These are phyloP conservation scores for human (Homo sapiens) DNA, from an alignment of 2,113 vertebrate species.

Conservation along the genomic window DNA sequence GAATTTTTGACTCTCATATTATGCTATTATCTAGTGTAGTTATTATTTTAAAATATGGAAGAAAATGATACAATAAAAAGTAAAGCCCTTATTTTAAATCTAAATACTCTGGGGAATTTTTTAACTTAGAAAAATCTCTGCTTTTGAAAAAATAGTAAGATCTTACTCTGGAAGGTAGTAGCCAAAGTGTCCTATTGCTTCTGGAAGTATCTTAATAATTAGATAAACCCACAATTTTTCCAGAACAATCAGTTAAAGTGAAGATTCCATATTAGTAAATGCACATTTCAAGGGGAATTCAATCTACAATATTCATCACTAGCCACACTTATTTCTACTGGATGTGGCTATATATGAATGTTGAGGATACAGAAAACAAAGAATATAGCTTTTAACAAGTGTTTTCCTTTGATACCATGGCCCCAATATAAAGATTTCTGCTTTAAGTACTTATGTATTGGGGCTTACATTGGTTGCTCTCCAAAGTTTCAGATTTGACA, in stretches of 20 bases:
- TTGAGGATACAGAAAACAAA: neutral
- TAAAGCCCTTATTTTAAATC: neutral
- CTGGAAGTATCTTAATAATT: neutral
- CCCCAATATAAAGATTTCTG: neutral
- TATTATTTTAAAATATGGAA: neutral
- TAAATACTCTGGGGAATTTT: neutral
- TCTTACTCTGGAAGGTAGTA: neutral
- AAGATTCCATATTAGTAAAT: neutral
- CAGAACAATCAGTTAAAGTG: neutral
- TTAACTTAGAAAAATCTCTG: neutral
- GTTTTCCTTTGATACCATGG: neutral
- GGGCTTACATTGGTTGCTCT: neutral
- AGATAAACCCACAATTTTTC: neutral
- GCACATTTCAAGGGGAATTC: neutral
- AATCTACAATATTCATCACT: neutral
- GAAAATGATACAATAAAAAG: neutral
- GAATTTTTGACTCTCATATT: neutral
- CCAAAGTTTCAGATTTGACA: neutral
- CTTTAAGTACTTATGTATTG: neutral
- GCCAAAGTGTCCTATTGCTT: neutral
- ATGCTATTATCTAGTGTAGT: neutral
- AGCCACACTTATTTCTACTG: neutral
- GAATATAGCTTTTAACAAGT: neutral
- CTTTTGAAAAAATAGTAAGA: neutral
- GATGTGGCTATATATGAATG: neutral